Evolutionary conservation across 2,888 invertebrate species (phyloP).

Genomic region (Argyresthia goedartella): DNA sequence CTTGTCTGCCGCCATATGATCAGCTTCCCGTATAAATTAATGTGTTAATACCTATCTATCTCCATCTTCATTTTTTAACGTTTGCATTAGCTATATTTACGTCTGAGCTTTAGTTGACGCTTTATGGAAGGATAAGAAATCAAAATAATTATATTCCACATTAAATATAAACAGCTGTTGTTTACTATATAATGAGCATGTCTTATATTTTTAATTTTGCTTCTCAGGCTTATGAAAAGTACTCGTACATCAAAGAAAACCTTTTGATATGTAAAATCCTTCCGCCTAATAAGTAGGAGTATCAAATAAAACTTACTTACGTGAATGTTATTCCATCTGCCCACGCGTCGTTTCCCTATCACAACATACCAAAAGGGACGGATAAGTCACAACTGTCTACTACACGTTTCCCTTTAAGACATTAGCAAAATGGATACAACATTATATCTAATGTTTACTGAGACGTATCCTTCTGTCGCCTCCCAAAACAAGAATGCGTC

Average conservation of each 20-base stretch:
- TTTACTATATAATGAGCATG: too few species aligned
- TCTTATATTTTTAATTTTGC: neutral
- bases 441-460: neutral
- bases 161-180: too few species aligned
- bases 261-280: neutral
- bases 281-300: neutral
- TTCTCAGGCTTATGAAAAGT: neutral
- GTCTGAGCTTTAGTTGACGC: too few species aligned
- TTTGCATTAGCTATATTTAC: too few species aligned
- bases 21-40: too few species aligned
- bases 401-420: slow-evolving; percentile 45
- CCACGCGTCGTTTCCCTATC: slow-evolving; percentile 43
- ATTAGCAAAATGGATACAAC: slow-evolving; percentile 33
- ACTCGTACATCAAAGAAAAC: neutral
- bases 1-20: too few species aligned
- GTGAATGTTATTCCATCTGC: slow-evolving; percentile 46
- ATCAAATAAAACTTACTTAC: neutral
- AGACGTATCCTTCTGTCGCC: slow-evolving; percentile 14
- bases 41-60: too few species aligned
- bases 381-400: slow-evolving; percentile 47
- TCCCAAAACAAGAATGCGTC: slow-evolving; percentile 47
- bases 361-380: slow-evolving; percentile 35
- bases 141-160: too few species aligned
- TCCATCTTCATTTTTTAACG: too few species aligned
- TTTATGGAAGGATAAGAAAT: too few species aligned